Evolutionary conservation across 2,888 invertebrate species (phyloP).

Genomic region (Cactoblastis cactorum): DNA sequence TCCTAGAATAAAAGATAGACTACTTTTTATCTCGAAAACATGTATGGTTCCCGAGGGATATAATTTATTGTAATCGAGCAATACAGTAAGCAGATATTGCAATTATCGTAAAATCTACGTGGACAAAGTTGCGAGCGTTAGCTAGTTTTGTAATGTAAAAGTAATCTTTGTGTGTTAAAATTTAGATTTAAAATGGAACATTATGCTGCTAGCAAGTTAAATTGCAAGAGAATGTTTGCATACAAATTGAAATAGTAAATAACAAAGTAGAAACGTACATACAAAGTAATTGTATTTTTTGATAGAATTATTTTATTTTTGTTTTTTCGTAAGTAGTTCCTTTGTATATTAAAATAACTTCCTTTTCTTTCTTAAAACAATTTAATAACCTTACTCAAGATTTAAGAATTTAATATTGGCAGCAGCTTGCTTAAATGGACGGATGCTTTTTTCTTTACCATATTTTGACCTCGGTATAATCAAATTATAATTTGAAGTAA

Average conservation of each 20-base stretch:
- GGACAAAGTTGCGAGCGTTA: no score
- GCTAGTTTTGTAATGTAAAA: no score
- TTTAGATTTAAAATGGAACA: no score
- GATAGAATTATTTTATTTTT: neutral
- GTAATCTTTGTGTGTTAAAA: no score
- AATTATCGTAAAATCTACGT: no score
- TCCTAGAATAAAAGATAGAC: no score
- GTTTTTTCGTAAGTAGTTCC: constrained; percentile 2
- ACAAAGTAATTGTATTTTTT: constrained; percentile 1
- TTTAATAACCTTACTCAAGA: constrained; percentile 45
- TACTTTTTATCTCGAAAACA: no score
- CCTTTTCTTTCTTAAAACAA: constrained; percentile 25
- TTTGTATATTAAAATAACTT: constrained; percentile 16
- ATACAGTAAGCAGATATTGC: no score
- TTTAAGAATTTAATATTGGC: constrained; percentile 68
- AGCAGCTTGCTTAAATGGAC: constrained; percentile 63
- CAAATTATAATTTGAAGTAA: constrained; percentile 56
- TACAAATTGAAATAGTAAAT: neutral
- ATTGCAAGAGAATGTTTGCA: neutral
- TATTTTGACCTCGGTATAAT: constrained; percentile 52
- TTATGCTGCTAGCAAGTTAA: neutral
- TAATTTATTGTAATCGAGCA: no score
- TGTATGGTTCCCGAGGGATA: no score
- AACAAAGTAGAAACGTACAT: no score
- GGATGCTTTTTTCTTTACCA: constrained; percentile 57